phyloP scores from a whole-genome alignment of 2,888 invertebrate genomes.

The Cloeon dipterum region DNA sequence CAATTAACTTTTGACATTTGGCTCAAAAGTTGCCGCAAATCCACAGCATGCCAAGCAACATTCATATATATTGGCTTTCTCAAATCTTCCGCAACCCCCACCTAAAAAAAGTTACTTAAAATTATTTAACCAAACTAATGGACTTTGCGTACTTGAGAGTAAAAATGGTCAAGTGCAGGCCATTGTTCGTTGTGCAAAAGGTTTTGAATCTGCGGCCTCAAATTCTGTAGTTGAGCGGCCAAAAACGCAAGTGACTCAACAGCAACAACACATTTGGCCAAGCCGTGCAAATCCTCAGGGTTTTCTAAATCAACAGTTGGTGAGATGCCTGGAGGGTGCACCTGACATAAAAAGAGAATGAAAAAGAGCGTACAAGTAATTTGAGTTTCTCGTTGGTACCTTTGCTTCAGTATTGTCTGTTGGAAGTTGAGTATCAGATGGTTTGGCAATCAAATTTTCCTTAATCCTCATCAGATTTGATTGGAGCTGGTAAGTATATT shows the following conservation, averaged over 20 bases:
- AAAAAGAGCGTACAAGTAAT: neutral
- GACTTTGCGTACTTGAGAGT: constrained; percentile 19
- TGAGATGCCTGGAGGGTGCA: constrained; percentile 30
- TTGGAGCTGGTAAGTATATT: constrained; percentile 45
- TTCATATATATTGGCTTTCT: constrained; percentile 71
- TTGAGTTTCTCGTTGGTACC: too few relatives aligned
- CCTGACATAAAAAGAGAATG: constrained; percentile 14
- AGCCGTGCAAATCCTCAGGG: constrained; percentile 53
- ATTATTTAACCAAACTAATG: neutral
- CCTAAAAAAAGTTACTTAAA: constrained; percentile 21
- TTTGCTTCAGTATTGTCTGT: neutral
- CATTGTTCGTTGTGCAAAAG: constrained; percentile 42
- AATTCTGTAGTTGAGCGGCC: constrained; percentile 60
- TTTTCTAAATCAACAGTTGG: constrained; percentile 39
- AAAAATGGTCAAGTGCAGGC: constrained; percentile 46
- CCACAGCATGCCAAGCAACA: constrained; percentile 57
- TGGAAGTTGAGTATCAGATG: neutral
- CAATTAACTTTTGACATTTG: constrained; percentile 88
- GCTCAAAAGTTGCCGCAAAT: constrained; percentile 46
- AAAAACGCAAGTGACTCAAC: constrained; percentile 84
- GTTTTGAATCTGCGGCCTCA: constrained; percentile 67
- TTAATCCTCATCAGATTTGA: constrained; percentile 12
- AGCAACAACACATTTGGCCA: constrained; percentile 70
- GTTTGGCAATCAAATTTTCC: neutral
- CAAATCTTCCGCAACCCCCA: constrained; percentile 46